phyloP scores from a whole-genome alignment of 2,113 vertebrate species.

The Thamnophis sirtalis region DNA sequence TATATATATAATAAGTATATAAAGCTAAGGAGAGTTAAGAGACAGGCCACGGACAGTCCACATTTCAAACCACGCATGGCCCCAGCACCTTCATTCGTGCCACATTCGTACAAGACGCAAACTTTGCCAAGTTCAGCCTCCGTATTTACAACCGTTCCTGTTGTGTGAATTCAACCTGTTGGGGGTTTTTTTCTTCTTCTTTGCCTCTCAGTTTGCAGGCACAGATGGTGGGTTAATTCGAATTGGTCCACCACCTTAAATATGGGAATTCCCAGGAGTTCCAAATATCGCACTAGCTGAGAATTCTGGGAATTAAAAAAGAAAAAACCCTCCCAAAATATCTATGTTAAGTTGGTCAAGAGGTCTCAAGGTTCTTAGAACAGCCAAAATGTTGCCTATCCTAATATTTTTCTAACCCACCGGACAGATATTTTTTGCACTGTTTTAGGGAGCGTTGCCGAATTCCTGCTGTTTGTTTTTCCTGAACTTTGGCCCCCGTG shows the following conservation, averaged over 20 bases:
- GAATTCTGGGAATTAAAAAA: not conserved
- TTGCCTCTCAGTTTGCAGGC: not conserved
- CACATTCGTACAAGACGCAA: not conserved
- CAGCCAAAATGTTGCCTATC: not conserved
- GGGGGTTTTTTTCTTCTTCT: too few species aligned
- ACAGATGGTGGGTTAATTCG: not conserved
- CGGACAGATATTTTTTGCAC: not conserved
- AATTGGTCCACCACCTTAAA: not conserved
- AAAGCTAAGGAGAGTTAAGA: not conserved
- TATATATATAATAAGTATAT: not conserved
- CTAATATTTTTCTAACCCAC: not conserved
- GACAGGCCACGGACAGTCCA: too few species aligned
- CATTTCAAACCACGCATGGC: not conserved
- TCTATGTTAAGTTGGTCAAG: not conserved
- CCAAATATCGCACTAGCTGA: not conserved
- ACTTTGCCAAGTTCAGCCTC: not conserved
- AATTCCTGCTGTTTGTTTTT: conserved; percentile 29
- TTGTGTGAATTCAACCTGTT: not conserved
- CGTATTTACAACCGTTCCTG: not conserved
- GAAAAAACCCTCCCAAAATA: not conserved
- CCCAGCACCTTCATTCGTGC: not conserved
- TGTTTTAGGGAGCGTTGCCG: conserved; percentile 10
- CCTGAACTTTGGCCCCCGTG: conserved; percentile 7
- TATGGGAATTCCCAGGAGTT: not conserved
- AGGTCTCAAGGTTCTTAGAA: not conserved